Evolutionary conservation across 2,888 invertebrate genomes (phyloP).

Genomic region (Limnephilus auricula): DNA sequence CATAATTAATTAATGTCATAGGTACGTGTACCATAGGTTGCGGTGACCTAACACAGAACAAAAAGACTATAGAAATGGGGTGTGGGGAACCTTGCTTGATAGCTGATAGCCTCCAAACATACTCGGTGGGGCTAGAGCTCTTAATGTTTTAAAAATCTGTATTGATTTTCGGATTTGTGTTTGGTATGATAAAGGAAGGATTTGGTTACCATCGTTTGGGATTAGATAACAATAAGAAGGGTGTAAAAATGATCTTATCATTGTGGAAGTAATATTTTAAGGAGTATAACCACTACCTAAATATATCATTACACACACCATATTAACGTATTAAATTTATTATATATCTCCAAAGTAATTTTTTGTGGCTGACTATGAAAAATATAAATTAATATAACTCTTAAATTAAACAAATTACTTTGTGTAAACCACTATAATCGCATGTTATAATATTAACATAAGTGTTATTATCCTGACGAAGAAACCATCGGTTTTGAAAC

Average conservation of each 20-base stretch:
- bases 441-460: no score
- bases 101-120: neutral
- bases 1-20: neutral
- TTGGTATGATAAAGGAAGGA: neutral
- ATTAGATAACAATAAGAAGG: neutral
- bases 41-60: neutral
- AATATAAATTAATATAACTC: no score
- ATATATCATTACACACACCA: no score
- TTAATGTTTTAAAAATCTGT: conserved; percentile 49
- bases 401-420: no score
- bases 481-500: no score
- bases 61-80: neutral
- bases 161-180: conserved; percentile 52
- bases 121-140: neutral
- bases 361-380: no score
- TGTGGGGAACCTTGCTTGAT: conserved; percentile 27
- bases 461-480: no score
- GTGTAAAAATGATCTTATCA: neutral
- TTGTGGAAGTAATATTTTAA: neutral
- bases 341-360: no score
- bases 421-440: no score
- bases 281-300: no score
- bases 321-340: no score
- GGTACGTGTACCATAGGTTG: neutral
- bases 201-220: neutral